Conservation (phyloP, 1,140 invertebrate species). For the Drosophila sucinea region DNA sequence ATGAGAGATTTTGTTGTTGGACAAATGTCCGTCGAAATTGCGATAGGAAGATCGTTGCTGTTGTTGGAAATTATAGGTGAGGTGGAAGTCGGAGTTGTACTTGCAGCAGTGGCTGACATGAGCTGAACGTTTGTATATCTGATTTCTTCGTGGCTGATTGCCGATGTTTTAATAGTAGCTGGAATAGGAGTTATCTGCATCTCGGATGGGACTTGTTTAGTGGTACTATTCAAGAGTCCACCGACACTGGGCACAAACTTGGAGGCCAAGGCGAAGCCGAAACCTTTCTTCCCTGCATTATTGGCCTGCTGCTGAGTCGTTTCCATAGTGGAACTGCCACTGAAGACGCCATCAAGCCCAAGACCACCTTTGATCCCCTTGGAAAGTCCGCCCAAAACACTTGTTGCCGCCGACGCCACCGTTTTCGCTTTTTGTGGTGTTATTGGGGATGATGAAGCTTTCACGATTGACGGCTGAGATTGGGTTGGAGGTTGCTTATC, state of each 20-base stretch:
- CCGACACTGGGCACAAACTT: conserved; percentile 73
- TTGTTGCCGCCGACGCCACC: conserved; percentile 49
- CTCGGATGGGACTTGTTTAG: conserved; percentile 21
- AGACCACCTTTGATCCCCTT: conserved; percentile 75
- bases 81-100: not conserved
- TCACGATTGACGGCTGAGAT: not conserved
- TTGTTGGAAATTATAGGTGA: not conserved
- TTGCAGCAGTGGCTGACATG: not conserved
- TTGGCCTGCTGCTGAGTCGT: conserved; percentile 13
- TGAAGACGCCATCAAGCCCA: conserved; percentile 68
- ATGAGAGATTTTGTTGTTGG: conserved; percentile 12
- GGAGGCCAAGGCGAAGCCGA: conserved; percentile 70
- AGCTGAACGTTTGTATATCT: not conserved
- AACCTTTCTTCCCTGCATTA: conserved; percentile 54
- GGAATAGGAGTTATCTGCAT: not conserved
- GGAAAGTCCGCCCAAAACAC: conserved; percentile 67
- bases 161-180: conserved; percentile 14
- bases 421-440: conserved; percentile 36
- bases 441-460: not conserved
- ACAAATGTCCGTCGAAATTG: not conserved
- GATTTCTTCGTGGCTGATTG: not conserved
- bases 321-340: conserved; percentile 46
- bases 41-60: not conserved
- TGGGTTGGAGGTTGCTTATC: conserved; percentile 12
- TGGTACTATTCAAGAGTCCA: conserved; percentile 50